Base-by-base conservation (phyloP, 1,140 invertebrate species). In the Formica exsecta region DNA sequence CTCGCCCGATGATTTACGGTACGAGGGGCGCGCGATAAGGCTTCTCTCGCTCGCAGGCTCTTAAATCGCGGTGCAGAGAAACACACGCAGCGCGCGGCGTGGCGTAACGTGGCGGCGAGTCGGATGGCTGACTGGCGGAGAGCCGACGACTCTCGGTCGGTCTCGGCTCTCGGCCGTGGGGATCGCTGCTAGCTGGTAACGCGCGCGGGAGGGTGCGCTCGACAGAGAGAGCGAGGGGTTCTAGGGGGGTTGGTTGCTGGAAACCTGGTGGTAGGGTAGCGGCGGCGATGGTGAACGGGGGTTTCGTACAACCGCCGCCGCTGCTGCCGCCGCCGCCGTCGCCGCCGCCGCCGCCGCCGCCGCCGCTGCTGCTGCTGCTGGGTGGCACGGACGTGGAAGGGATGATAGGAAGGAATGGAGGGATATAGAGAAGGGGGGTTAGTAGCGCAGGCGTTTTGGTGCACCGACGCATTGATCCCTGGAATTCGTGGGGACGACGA, bases 401-500 rank as follows among this genome's bases (percentile, higher is more conserved):
- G 83, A 65, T 65, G 61, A 44, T 70, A 32, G 38, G 48, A 25
- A 51, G 65, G 83, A 59, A 83, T 83, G 54, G 19, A 73, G 68
- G 57, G 38, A 51, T 80, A 19, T 62, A 36, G 13, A 32, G 41
- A 64, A 80, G 81, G 89, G 88, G 92, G 92, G 48, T 6, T 51
- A 51, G 91, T 89, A 86, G 94, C 94, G 94, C 94, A 94, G 92
- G 94, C 93, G 93, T 94, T 94, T 94, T 93, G 92, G 90, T 91
- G 93, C 93, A 94, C 91, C 93, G 87, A 94, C 93, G 93, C 93
- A 94, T 94, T 94, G 93, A 94, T 94, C 93, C 93, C 92, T 91
- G 92, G 93, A 94, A 94, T 93, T 94, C 93, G 90, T 91, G 77
- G 87, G 89, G 89, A 91, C 87, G 87, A 68, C 77, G 90, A 86